phyloP scores from a whole-genome alignment of 2,113 vertebrate species.

The Misgurnus anguillicaudatus region DNA sequence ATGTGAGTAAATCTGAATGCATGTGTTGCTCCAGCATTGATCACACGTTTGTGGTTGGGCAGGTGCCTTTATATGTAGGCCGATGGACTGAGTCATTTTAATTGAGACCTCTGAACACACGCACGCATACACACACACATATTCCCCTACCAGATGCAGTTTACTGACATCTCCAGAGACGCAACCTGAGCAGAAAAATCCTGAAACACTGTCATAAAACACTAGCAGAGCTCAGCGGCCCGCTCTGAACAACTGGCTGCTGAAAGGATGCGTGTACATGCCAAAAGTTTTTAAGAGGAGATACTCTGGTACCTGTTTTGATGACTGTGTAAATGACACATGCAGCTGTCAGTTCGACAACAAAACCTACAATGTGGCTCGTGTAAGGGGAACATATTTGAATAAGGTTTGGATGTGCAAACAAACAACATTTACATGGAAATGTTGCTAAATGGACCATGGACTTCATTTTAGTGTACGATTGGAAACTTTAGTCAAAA shows the following conservation, averaged over 20 bases:
- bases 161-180: conserved; percentile 51
- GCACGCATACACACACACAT: conserved; percentile 26
- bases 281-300: conserved; percentile 35
- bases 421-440: background rate
- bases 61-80: conserved; percentile 1
- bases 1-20: background rate
- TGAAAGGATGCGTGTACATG: conserved; percentile 43
- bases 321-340: conserved; percentile 40
- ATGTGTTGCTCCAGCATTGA: conserved; percentile 32
- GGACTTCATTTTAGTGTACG: background rate
- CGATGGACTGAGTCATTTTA: conserved; percentile 26
- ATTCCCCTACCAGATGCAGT: conserved; percentile 36
- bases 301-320: conserved; percentile 11
- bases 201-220: conserved; percentile 47
- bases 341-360: conserved; percentile 27
- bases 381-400: background rate
- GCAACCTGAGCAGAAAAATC: conserved; percentile 52
- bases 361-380: background rate
- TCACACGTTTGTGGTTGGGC: conserved; percentile 31
- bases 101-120: background rate
- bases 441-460: background rate
- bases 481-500: conserved; percentile 18
- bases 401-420: background rate
- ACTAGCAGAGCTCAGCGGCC: conserved; percentile 41
- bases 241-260: conserved; percentile 43